Conservation (phyloP, 2,113 vertebrate genomes). For the Neoarius graeffei region DNA sequence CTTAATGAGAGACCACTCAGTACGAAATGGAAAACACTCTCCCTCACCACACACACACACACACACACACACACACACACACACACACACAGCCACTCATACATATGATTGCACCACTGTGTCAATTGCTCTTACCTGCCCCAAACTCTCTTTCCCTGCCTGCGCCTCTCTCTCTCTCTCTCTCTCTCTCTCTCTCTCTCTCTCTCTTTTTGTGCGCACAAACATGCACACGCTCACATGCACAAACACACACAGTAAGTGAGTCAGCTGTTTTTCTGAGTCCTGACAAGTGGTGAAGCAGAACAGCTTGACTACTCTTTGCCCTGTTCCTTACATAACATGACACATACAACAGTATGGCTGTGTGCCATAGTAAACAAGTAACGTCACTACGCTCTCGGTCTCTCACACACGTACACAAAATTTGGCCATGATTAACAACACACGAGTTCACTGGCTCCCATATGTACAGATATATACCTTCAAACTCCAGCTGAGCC, state of each 20-base stretch:
- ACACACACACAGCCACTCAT: neutral
- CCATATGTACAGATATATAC: conserved; percentile 41
- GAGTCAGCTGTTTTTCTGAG: conserved; percentile 47
- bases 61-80: conserved; percentile 32
- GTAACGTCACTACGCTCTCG: conserved; percentile 58
- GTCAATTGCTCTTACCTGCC: conserved; percentile 30
- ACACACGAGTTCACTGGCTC: conserved; percentile 56
- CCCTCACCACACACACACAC: neutral
- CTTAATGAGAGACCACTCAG: conserved; percentile 44
- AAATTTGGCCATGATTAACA: conserved; percentile 53
- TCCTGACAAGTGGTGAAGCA: conserved; percentile 20
- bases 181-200: too few species aligned
- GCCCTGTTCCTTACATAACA: conserved; percentile 55
- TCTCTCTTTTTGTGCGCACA: neutral
- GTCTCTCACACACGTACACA: conserved; percentile 17
- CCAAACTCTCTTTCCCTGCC: conserved; percentile 3
- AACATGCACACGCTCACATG: neutral
- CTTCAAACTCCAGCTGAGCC: neutral
- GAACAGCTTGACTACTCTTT: conserved; percentile 30
- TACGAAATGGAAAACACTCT: conserved; percentile 47
- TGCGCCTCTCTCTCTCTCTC: too few species aligned
- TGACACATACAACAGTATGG: conserved; percentile 51
- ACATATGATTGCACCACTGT: conserved; percentile 20
- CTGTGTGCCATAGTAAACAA: conserved; percentile 67
- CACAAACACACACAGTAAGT: conserved; percentile 25